Evolutionary conservation across 2,113 vertebrate species (phyloP), one percentile per base, ranked within the genome.

Genomic region (Probosciger aterrimus): DNA sequence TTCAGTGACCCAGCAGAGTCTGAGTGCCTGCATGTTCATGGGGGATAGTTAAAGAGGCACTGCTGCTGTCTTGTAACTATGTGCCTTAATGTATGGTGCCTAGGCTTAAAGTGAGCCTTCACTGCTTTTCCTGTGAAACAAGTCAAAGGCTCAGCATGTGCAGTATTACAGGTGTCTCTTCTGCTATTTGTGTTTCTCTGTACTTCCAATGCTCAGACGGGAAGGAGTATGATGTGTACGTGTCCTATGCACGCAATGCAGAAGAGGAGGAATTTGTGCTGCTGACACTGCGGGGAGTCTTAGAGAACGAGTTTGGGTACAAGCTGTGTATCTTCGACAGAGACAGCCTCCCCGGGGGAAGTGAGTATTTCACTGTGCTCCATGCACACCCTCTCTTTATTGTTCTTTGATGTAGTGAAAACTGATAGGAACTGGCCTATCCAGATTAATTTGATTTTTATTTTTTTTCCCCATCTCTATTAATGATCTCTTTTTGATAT

Each of bases 251-350:
- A 2, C 98, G 99, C 87, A 99, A 99, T 33, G 98, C 98, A 0
- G 99, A 99, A 86, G 99, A 99, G 96, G 99, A 99, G 95, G 98
- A 99, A 50, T 99, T 99, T 49, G 99, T 99, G 37, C 96, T 99
- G 94, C 93, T 98, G 70, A 99, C 99, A 0, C 98, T 99, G 14
- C 97, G 98, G 15, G 95, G 97, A 30, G 99, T 99, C 37, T 95
- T 99, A 97, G 99, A 99, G 97, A 99, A 98, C 18, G 98, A 99
- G 92, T 98, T 99, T 24, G 99, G 99, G 20, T 99, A 99, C 97
- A 98, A 99, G 22, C 98, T 99, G 76, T 99, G 99, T 71, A 99
- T 99, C 96, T 99, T 99, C 5, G 99, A 99, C 98, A 93, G 99
- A 73, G 99, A 99, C 98, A 99, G 99, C 95, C 98, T 99, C 19